Evolutionary conservation across 2,888 invertebrate species (phyloP).

Genomic region (Temnothorax rugatulus): DNA sequence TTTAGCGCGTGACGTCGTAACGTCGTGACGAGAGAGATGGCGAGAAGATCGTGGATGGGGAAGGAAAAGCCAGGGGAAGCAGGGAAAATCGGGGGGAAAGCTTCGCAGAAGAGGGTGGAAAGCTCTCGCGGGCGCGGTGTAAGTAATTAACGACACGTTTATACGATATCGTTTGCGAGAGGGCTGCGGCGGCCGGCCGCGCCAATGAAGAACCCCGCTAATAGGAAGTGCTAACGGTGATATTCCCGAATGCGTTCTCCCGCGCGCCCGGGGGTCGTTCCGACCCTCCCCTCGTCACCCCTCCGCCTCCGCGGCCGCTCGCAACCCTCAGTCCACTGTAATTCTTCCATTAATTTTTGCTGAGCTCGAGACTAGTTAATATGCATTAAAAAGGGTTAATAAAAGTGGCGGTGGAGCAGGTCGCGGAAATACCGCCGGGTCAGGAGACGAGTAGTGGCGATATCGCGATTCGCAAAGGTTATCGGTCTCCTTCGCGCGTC

Average conservation of each 20-base stretch:
- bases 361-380: constrained; percentile 84
- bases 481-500: constrained; percentile 35
- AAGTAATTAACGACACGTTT: constrained; percentile 86
- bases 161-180: constrained; percentile 83
- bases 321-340: constrained; percentile 70
- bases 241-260: constrained; percentile 80
- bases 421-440: constrained; percentile 67
- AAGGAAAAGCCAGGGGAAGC: constrained; percentile 52
- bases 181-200: constrained; percentile 71
- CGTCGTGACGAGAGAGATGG: constrained; percentile 75
- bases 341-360: constrained; percentile 85
- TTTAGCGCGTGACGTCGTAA: constrained; percentile 82
- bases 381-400: constrained; percentile 85
- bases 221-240: constrained; percentile 84
- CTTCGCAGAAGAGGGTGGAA: constrained; percentile 70
- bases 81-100: constrained; percentile 58
- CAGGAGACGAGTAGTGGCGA: constrained; percentile 23
- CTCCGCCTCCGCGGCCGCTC: constrained; percentile 50
- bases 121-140: constrained; percentile 82
- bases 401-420: constrained; percentile 79
- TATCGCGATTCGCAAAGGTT: constrained; percentile 16
- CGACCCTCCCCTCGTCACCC: constrained; percentile 48
- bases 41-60: constrained; percentile 53
- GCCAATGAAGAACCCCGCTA: constrained; percentile 83
- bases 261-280: constrained; percentile 66